These are phyloP conservation scores for Halcyon badia DNA, from an alignment of 2,797 vertebrate genomes.

Conservation along the genomic window DNA sequence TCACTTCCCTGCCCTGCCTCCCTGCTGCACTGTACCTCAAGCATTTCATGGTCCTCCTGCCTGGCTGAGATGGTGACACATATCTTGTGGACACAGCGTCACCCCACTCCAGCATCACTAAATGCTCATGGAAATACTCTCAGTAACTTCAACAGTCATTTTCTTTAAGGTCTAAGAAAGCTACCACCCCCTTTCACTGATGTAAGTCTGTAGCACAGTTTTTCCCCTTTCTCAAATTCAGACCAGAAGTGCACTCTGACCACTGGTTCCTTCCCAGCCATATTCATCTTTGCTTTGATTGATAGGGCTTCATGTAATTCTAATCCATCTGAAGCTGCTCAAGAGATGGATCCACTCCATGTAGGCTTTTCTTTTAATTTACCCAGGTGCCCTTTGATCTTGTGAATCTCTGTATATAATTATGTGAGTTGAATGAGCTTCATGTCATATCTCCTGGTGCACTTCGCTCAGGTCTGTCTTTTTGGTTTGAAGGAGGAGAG, in stretches of 20 bases:
- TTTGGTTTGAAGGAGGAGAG: not conserved
- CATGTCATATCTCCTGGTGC: not conserved
- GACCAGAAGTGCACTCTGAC: not conserved
- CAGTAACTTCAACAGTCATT: not conserved
- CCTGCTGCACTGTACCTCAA: not conserved
- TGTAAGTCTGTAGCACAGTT: not conserved
- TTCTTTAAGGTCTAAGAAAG: not conserved
- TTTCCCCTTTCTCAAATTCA: not conserved
- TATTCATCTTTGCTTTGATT: not conserved
- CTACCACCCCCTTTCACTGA: not conserved
- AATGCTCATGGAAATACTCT: not conserved
- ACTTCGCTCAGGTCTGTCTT: not conserved
- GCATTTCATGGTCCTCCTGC: not conserved
- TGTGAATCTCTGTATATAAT: slow-evolving; percentile 21
- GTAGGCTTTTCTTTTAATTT: not conserved
- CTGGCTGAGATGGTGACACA: not conserved
- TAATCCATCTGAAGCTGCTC: not conserved
- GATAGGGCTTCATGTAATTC: not conserved
- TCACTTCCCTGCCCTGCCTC: not conserved
- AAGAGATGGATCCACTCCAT: slow-evolving; percentile 7
- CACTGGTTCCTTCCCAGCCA: not conserved
- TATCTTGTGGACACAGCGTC: not conserved
- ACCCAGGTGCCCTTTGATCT: slow-evolving; percentile 5
- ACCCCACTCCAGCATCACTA: not conserved
- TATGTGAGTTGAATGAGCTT: not conserved